A percentile compares a stretch with the other conserved stretches of the same genome.
Conservation (phyloP, 2,113 vertebrate species). For the Meriones unguiculatus region DNA sequence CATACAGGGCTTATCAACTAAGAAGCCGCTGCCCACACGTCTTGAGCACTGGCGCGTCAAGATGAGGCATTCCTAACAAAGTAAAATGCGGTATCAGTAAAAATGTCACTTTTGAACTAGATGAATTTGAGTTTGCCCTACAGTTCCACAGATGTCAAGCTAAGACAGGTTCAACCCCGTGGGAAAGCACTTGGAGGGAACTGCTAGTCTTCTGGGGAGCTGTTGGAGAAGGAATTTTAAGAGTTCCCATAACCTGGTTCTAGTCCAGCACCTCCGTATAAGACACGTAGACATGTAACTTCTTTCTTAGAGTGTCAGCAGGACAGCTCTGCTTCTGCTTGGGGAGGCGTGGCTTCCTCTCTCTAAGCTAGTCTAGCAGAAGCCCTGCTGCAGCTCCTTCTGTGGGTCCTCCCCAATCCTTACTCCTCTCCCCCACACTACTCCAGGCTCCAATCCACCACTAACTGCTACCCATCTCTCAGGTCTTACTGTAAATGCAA, state of each 20-base stretch:
- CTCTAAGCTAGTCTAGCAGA: not conserved
- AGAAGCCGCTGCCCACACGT: not conserved
- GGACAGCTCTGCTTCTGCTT: not conserved
- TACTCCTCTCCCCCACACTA: fast-evolving
- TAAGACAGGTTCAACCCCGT: not conserved
- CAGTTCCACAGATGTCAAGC: not conserved
- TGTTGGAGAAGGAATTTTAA: not conserved
- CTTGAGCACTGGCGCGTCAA: not conserved
- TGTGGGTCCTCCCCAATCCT: not conserved
- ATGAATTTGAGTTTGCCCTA: not conserved
- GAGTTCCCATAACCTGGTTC: not conserved
- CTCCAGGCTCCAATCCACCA: fast-evolving
- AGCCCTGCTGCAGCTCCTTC: not conserved
- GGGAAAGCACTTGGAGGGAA: not conserved
- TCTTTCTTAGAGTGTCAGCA: not conserved
- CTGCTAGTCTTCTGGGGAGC: not conserved
- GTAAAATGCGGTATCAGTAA: not conserved
- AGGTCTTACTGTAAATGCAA: not conserved
- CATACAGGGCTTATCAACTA: not conserved
- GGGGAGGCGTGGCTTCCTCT: not conserved
- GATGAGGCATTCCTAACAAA: not conserved
- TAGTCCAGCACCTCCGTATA: not conserved
- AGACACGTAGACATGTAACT: not conserved
- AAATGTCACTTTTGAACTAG: not conserved
- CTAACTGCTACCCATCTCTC: not conserved